Percentiles rank a stretch among this genome's conserved stretches.
Conservation (phyloP, 2,888 invertebrate species). For the Coleophora flavipennella region DNA sequence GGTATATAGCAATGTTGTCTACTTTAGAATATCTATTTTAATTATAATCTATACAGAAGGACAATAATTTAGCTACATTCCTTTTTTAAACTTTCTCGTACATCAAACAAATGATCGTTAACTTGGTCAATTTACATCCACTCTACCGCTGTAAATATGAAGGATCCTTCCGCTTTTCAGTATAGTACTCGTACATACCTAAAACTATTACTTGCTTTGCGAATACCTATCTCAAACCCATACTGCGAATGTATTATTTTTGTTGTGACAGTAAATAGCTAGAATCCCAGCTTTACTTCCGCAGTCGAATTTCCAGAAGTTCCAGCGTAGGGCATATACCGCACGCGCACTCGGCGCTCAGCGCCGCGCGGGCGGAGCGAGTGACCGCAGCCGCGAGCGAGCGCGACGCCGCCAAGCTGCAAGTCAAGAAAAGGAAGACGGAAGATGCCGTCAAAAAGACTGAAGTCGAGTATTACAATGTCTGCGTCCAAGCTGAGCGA, state of each 20-base stretch:
- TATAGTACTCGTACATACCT: no score
- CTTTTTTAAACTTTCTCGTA: no score
- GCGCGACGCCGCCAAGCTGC: conserved; percentile 82
- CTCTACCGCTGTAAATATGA: conserved; percentile 14
- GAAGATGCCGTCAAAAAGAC: conserved; percentile 93
- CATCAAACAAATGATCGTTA: no score
- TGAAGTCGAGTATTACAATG: conserved; percentile 94
- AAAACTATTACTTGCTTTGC: conserved; percentile 20
- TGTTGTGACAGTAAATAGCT: not conserved
- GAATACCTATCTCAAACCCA: conserved; percentile 14
- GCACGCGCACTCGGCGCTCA: conserved; percentile 62
- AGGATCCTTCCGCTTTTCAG: conserved; percentile 42
- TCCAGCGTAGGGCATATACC: conserved; percentile 73
- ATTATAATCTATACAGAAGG: no score
- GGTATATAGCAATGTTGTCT: no score
- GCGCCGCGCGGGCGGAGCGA: conserved; percentile 54
- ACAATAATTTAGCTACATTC: no score
- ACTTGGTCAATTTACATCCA: no score
- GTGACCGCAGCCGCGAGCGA: conserved; percentile 52
- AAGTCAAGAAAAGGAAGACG: conserved; percentile 90
- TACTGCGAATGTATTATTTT: conserved; percentile 28
- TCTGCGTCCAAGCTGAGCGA: conserved; percentile 91
- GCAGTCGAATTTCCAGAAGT: conserved; percentile 63
- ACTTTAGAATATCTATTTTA: no score
- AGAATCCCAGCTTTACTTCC: conserved; percentile 12